phyloP scores from a whole-genome alignment of 2,797 vertebrate species.

The Mycteria americana region DNA sequence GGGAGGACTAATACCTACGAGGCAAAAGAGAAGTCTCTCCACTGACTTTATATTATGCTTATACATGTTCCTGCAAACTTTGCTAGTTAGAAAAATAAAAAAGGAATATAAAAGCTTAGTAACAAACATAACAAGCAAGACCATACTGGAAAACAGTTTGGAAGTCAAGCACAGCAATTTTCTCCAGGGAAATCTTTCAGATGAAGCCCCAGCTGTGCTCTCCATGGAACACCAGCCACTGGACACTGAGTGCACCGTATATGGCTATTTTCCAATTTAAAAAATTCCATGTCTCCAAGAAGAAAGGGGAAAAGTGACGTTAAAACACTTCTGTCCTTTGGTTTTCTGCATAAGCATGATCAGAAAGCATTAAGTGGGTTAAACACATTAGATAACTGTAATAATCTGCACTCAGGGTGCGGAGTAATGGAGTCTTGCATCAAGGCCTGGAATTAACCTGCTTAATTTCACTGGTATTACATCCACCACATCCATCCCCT shows the following conservation, averaged over 20 bases:
- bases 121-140: background rate
- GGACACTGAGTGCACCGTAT: background rate
- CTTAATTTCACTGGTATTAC: slow-evolving; percentile 38
- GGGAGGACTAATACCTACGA: background rate
- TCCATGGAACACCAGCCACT: background rate
- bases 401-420: slow-evolving; percentile 17
- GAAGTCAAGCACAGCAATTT: background rate
- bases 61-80: background rate
- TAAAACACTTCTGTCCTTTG: background rate
- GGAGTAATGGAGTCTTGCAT: slow-evolving; percentile 40
- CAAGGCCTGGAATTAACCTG: slow-evolving; percentile 44
- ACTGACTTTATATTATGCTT: background rate
- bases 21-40: background rate
- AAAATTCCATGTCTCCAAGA: background rate
- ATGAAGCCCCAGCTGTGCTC: background rate
- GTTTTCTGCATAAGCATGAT: background rate
- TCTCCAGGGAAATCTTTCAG: background rate
- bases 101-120: background rate
- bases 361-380: slow-evolving; percentile 7
- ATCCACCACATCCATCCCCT: slow-evolving; percentile 21
- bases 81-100: background rate
- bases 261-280: background rate
- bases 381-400: slow-evolving; percentile 26
- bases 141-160: background rate
- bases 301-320: background rate